Percentiles rank a stretch among this genome's conserved stretches.
Evolutionary conservation across 2,113 vertebrate species (phyloP).

Genomic region (Piprites chloris): DNA sequence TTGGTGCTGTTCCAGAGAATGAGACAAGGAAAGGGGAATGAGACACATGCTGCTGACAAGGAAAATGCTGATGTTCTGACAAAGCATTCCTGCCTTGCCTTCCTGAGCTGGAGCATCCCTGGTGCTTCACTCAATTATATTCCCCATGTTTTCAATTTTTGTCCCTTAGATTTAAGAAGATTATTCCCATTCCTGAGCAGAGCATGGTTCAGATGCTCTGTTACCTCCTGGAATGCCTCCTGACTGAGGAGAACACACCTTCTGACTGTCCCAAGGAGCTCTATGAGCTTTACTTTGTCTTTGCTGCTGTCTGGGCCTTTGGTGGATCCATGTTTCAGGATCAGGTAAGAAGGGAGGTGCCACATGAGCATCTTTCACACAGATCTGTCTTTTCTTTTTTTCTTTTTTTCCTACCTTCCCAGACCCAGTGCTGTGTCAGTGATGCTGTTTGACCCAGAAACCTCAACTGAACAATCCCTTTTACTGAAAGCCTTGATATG

Average conservation of each 20-base stretch:
- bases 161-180: conserved; percentile 89
- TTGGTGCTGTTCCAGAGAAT: neutral
- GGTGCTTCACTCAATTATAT: neutral
- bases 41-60: neutral
- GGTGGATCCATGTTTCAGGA: conserved; percentile 91
- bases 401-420: neutral
- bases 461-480: neutral
- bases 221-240: conserved; percentile 88
- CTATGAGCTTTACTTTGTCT: conserved; percentile 95
- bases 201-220: conserved; percentile 92
- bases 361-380: neutral
- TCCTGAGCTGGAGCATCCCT: neutral
- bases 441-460: neutral
- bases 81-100: neutral
- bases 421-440: neutral
- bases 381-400: neutral
- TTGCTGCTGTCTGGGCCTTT: conserved; percentile 93
- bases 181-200: conserved; percentile 91
- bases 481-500: neutral
- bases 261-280: conserved; percentile 87
- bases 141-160: neutral
- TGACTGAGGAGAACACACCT: conserved; percentile 85
- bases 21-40: neutral
- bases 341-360: conserved; percentile 78
- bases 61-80: neutral